Percentiles rank a stretch among this genome's conserved stretches.
Conservation (phyloP, 2,888 invertebrate genomes). For the Apeira syringaria region DNA sequence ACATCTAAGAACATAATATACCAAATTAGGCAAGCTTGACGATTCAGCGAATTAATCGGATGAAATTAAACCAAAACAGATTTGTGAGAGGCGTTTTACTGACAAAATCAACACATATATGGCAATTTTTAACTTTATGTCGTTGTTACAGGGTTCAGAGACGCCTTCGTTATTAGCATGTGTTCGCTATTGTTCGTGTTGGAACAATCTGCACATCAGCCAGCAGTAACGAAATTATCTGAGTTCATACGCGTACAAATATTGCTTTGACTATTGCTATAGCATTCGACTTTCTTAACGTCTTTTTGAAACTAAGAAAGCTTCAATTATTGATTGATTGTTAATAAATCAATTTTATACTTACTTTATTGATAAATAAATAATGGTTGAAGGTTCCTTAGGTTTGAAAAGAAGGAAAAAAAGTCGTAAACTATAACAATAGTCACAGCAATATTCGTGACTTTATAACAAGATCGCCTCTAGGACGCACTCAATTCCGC, state of each 20-base stretch:
- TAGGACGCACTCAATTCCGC: conserved; percentile 16
- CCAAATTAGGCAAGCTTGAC: conserved; percentile 6
- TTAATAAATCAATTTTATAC: no score
- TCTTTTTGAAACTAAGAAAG: no score
- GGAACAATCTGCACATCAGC: conserved; percentile 12
- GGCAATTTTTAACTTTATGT: conserved; percentile 16
- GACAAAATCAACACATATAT: background rate
- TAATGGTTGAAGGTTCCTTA: no score
- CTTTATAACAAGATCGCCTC: conserved; percentile 16
- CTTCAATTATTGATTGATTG: no score
- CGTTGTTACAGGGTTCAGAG: background rate
- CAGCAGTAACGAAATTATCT: conserved; percentile 19
- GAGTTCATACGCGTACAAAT: no score
- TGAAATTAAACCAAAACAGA: conserved; percentile 10
- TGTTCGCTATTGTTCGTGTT: background rate
- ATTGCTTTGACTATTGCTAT: no score
- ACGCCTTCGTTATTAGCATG: background rate
- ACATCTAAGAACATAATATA: no score
- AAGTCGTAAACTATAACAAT: no score
- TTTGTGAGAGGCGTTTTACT: conserved; percentile 18
- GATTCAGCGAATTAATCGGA: conserved; percentile 10
- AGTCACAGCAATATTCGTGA: no score
- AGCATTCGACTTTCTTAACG: no score
- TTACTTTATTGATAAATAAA: no score
- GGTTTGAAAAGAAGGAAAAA: no score